These are phyloP conservation scores for Ictalurus furcatus DNA, from an alignment of 2,113 vertebrate species.

Conservation along the genomic window DNA sequence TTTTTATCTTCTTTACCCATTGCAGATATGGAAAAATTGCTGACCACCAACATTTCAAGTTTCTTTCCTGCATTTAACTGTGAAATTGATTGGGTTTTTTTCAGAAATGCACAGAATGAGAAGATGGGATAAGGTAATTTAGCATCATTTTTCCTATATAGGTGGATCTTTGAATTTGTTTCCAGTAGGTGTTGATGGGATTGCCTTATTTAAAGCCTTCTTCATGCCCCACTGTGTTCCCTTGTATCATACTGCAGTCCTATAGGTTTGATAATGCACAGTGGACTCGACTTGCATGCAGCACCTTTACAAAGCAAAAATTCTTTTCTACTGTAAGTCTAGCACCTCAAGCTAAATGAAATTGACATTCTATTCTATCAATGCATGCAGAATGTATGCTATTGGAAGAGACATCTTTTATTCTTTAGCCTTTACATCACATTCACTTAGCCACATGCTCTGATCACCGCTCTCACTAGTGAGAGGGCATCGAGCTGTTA, in stretches of 20 bases:
- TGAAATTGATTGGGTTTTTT: slow-evolving; percentile 6
- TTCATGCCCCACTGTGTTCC: slow-evolving; percentile 64
- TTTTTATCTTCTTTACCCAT: slow-evolving; percentile 33
- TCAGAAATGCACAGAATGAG: neutral
- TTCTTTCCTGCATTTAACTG: slow-evolving; percentile 12
- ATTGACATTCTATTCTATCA: slow-evolving; percentile 69
- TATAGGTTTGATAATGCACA: slow-evolving; percentile 66
- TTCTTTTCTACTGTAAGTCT: slow-evolving; percentile 58
- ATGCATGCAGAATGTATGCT: slow-evolving; percentile 65
- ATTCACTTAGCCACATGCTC: slow-evolving; percentile 67
- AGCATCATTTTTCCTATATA: slow-evolving; percentile 16
- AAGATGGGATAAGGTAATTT: neutral
- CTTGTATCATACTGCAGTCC: slow-evolving; percentile 76
- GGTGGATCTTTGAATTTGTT: slow-evolving; percentile 17
- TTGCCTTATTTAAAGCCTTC: slow-evolving; percentile 62
- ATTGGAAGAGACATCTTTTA: slow-evolving; percentile 75
- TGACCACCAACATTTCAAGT: slow-evolving; percentile 24
- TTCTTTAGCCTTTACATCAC: slow-evolving; percentile 75
- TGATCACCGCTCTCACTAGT: slow-evolving; percentile 61
- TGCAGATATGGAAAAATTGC: slow-evolving; percentile 6
- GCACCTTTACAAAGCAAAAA: slow-evolving; percentile 66
- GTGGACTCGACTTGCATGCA: slow-evolving; percentile 64
- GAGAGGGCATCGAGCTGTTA: slow-evolving; percentile 43
- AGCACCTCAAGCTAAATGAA: slow-evolving; percentile 70
- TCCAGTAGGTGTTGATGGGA: slow-evolving; percentile 50